Evolutionary conservation across 1,140 invertebrate genomes (phyloP).

Genomic region (Heliothis subflexa): DNA sequence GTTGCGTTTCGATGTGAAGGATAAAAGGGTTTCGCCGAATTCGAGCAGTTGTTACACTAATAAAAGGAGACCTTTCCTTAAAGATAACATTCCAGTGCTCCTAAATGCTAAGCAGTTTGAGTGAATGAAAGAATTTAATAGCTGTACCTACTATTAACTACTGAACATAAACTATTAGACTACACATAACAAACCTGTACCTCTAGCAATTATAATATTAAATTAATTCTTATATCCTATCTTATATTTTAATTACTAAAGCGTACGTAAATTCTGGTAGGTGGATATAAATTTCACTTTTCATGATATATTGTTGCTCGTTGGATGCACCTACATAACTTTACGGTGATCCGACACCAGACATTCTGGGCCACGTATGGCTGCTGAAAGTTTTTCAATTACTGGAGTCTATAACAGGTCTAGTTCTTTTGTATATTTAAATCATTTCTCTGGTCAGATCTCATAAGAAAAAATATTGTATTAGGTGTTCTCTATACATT

Average conservation of each 20-base stretch:
- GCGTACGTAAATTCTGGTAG: background rate
- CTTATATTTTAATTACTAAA: background rate
- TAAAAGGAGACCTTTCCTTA: background rate
- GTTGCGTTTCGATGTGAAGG: slow-evolving; percentile 8
- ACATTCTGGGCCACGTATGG: background rate
- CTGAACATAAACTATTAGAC: too few species aligned
- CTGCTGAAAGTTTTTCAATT: slow-evolving; percentile 13
- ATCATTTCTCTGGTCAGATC: background rate
- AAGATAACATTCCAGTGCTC: background rate
- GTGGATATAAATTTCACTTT: background rate
- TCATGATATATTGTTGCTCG: background rate
- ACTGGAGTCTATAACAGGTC: background rate
- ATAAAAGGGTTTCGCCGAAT: background rate
- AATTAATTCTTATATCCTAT: background rate
- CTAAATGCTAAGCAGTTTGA: too few species aligned
- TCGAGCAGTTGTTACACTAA: background rate
- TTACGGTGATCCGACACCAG: background rate
- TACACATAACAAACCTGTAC: too few species aligned
- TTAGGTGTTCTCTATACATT: background rate
- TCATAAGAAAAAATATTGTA: background rate
- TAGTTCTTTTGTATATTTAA: background rate
- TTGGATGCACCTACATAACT: background rate
- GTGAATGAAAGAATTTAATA: too few species aligned
- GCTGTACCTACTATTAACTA: too few species aligned
- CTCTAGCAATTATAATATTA: too few species aligned